Percentiles rank a stretch among this genome's conserved stretches.
Evolutionary conservation across 1,140 invertebrate species (phyloP).

Genomic region (Cotesia chilonis): DNA sequence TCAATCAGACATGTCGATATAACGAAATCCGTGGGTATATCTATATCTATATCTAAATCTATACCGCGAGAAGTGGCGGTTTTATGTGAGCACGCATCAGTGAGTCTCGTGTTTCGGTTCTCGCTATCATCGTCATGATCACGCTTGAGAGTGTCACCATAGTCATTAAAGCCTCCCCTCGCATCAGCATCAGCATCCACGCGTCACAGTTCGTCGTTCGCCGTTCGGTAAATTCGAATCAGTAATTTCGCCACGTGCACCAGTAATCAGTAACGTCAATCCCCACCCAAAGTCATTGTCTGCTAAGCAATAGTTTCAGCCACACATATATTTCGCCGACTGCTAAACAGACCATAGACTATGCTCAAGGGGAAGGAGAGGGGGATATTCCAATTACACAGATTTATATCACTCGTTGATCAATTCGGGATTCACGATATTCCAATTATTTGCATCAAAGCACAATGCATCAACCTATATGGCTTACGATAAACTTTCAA

Average conservation of each 20-base stretch:
- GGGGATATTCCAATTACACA: constrained; percentile 15
- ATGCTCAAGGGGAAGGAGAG: not conserved
- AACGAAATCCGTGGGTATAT: constrained; percentile 32
- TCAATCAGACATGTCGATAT: constrained; percentile 20
- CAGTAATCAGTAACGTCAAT: constrained; percentile 24
- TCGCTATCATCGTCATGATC: constrained; percentile 39
- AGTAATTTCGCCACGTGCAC: constrained; percentile 33
- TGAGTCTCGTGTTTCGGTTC: constrained; percentile 23
- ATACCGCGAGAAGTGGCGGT: not conserved
- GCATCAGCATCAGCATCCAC: not conserved
- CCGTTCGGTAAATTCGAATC: constrained; percentile 33
- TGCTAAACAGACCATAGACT: not conserved
- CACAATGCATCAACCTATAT: not conserved
- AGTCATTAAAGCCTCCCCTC: constrained; percentile 36
- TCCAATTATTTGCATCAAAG: constrained; percentile 28
- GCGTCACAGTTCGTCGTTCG: not conserved
- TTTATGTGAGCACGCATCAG: constrained; percentile 5
- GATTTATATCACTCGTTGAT: constrained; percentile 19
- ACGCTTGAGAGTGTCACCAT: constrained; percentile 40
- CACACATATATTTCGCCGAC: not conserved
- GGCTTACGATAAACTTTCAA: constrained; percentile 7
- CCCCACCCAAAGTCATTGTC: not conserved
- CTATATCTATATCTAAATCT: constrained; percentile 8
- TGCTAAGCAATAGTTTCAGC: not conserved
- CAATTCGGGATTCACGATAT: constrained; percentile 14